Evolutionary conservation across 2,797 vertebrate species (phyloP), one percentile per base, ranked within the genome.

Genomic region (Sylvilagus floridanus): DNA sequence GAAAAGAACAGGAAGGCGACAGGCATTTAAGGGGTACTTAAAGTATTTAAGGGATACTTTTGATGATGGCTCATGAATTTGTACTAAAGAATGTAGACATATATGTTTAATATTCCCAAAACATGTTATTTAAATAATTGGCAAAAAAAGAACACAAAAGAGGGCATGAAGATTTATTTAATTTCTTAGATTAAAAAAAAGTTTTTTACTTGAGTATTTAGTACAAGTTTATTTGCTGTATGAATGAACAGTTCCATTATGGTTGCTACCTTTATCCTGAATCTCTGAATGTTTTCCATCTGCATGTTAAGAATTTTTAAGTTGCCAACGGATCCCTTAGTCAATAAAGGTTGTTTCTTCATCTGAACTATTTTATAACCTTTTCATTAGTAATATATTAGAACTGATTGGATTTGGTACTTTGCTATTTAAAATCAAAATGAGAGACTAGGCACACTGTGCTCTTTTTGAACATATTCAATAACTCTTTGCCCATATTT

Each of bases 321-420:
- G 89, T 90, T 75, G 7, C 22, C 3, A 3, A 35, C 11, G 0
- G 5, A 37, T 28, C 30, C 73, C 62, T 83, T 87, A 88, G 5
- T 91, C 26, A 87, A 90, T 84, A 22, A 84, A 35, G 47, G 17
- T 1, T 63, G 28, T 79, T 35, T 90, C 14, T 85, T 90, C 5
- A 93, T 94, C 4, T 10, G 92, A 93, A 91, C 66, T 91, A 87
- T 89, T 77, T 52, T 54, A 62, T 89, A 73, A 69, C 16, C 14
- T 81, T 91, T 92, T 84, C 63, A 88, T 50, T 89, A 73, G 7
- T 78, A 87, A 65, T 42, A 62, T 52, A 47, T 93, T 92, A 78
- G 35, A 91, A 82, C 60, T 52, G 0, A 84, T 76, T 5, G 77
- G 19, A 79, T 93, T 90, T 94, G 28, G 19, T 81, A 66, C 24